A percentile compares a stretch with the other conserved stretches of the same genome.
Conservation (phyloP, 1,140 invertebrate genomes). For the Aphaenogaster rudis region DNA sequence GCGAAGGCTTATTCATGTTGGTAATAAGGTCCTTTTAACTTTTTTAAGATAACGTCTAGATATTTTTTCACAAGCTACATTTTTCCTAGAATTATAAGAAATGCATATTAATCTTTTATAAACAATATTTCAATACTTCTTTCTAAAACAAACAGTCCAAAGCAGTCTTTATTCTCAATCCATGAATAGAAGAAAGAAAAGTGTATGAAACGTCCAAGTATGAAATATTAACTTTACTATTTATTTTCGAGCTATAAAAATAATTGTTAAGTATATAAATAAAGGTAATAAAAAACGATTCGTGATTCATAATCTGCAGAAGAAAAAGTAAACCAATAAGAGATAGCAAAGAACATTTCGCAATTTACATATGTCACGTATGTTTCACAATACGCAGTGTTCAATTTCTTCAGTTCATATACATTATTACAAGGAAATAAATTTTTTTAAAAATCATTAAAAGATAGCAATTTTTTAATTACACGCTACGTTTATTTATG, state of each 20-base stretch:
- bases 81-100: constrained; percentile 29
- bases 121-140: not conserved
- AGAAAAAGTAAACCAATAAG: not conserved
- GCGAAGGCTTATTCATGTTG: constrained; percentile 63
- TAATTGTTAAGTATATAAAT: not conserved
- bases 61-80: constrained; percentile 44
- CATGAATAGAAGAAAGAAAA: not conserved
- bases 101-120: not conserved
- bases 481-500: not conserved
- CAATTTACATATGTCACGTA: not conserved
- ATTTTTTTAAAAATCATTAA: no score
- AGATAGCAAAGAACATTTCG: not conserved
- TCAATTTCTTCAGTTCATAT: not conserved
- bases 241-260: not conserved
- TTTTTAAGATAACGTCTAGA: not conserved
- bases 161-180: not conserved
- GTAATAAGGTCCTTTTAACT: not conserved
- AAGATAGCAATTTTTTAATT: not conserved
- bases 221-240: not conserved
- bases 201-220: not conserved
- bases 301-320: not conserved
- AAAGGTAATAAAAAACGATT: not conserved
- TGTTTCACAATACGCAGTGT: not conserved
- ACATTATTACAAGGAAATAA: not conserved
- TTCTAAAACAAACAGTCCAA: not conserved